Conservation (phyloP, 2,888 invertebrate species). For the Aproaerema taeniolella region DNA sequence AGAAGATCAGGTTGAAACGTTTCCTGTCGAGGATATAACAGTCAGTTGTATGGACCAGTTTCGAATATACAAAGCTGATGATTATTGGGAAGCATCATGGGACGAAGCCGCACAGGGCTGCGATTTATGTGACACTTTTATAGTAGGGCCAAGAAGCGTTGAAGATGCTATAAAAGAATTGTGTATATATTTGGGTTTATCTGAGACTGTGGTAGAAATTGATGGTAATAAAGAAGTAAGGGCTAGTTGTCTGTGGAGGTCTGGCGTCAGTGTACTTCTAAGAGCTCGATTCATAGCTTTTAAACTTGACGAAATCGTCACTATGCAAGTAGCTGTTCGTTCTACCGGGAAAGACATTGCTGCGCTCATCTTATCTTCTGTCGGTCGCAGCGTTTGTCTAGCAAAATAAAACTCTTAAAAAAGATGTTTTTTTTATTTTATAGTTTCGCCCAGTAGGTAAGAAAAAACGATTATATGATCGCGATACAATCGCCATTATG, state of each 20-base stretch:
- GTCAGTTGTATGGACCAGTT: constrained; percentile 50
- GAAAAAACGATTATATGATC: too few species aligned
- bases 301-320: constrained; percentile 88
- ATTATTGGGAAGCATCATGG: constrained; percentile 81
- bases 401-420: too few species aligned
- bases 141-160: constrained; percentile 76
- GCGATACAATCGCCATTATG: too few species aligned
- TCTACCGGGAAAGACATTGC: constrained; percentile 89
- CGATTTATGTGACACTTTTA: constrained; percentile 95
- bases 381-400: too few species aligned
- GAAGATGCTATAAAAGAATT: constrained; percentile 48
- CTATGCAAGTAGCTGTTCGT: constrained; percentile 93
- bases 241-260: constrained; percentile 86
- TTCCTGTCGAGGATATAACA: constrained; percentile 90
- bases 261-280: constrained; percentile 90
- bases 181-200: constrained; percentile 47
- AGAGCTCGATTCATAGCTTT: constrained; percentile 85
- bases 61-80: constrained; percentile 35
- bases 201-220: constrained; percentile 40
- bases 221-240: constrained; percentile 51
- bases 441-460: too few species aligned
- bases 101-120: constrained; percentile 79
- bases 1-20: constrained; percentile 95
- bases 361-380: constrained; percentile 89
- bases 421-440: too few species aligned